Percentiles rank a stretch among this genome's conserved stretches.
Conservation (phyloP, 2,113 vertebrate species). For the Micronisus gabar region DNA sequence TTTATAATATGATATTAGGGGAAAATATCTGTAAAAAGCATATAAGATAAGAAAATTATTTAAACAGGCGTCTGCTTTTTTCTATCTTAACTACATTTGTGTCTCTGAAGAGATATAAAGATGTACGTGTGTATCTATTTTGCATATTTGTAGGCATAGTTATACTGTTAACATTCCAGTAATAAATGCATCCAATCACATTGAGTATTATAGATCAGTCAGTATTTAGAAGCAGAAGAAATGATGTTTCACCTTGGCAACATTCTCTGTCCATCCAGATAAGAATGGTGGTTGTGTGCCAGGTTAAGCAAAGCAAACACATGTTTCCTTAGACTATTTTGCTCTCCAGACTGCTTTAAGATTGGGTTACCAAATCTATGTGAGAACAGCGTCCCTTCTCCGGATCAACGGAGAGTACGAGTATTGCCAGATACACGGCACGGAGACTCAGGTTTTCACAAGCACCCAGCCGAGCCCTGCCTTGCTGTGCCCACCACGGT, state of each 20-base stretch:
- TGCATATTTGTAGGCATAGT: background rate
- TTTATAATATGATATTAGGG: background rate
- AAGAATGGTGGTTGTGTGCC: background rate
- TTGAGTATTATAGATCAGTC: background rate
- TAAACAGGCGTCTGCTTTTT: background rate
- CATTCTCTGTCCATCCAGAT: background rate
- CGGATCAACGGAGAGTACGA: fast-evolving
- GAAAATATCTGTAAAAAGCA: background rate
- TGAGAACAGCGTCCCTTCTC: background rate
- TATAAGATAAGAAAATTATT: background rate
- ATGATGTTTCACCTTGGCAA: background rate
- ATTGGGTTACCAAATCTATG: background rate
- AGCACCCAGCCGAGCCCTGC: background rate
- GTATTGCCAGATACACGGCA: background rate
- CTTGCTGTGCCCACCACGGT: background rate
- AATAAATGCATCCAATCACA: background rate
- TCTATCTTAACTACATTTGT: background rate
- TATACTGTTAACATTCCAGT: background rate
- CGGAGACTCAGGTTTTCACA: background rate
- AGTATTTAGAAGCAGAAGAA: background rate
- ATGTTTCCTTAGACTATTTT: background rate
- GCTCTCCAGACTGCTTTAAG: background rate
- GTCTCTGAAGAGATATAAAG: background rate
- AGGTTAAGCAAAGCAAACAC: background rate
- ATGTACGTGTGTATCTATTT: background rate